Evolutionary conservation across 2,797 vertebrate genomes (phyloP).

Genomic region (Triplophysa yarkandensis): DNA sequence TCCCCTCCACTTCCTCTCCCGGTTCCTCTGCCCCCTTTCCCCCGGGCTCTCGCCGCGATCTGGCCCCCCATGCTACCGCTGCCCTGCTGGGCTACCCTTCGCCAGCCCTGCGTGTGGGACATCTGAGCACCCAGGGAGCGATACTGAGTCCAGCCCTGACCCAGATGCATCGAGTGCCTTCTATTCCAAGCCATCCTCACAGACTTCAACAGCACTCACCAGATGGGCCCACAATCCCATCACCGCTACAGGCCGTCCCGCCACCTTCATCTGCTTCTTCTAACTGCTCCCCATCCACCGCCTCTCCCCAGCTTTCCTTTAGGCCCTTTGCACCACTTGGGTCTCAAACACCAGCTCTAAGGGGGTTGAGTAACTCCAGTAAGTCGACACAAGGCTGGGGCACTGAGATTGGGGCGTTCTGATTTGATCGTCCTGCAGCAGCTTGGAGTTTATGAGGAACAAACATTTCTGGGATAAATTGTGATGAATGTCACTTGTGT

Average conservation of each 20-base stretch:
- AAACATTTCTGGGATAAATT: neutral
- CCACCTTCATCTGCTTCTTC: slow-evolving; percentile 63
- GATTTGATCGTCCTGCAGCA: slow-evolving; percentile 59
- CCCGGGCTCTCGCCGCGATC: slow-evolving; percentile 72
- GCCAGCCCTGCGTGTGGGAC: slow-evolving; percentile 71
- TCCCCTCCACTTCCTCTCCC: slow-evolving; percentile 63
- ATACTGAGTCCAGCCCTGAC: slow-evolving; percentile 71
- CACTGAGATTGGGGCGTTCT: slow-evolving; percentile 91
- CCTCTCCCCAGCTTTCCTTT: slow-evolving; percentile 73
- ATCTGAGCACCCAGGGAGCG: slow-evolving; percentile 69
- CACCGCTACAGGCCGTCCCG: slow-evolving; percentile 61
- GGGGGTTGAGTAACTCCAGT: slow-evolving; percentile 67
- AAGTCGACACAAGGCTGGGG: slow-evolving; percentile 82
- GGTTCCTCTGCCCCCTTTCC: slow-evolving; percentile 65
- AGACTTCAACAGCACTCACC: slow-evolving; percentile 73
- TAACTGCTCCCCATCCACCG: slow-evolving; percentile 60
- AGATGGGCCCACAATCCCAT: slow-evolving; percentile 63
- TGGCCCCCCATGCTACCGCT: slow-evolving; percentile 65
- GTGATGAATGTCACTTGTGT: slow-evolving; percentile 4
- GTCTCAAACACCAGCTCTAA: slow-evolving; percentile 69
- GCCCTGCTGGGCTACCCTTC: slow-evolving; percentile 80
- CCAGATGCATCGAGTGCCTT: slow-evolving; percentile 70
- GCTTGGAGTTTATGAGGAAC: slow-evolving; percentile 18
- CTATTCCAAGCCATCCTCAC: slow-evolving; percentile 62
- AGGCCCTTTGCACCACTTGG: slow-evolving; percentile 75